Base-by-base conservation (phyloP, 2,888 invertebrate species). In the Scaptomyza parva region DNA sequence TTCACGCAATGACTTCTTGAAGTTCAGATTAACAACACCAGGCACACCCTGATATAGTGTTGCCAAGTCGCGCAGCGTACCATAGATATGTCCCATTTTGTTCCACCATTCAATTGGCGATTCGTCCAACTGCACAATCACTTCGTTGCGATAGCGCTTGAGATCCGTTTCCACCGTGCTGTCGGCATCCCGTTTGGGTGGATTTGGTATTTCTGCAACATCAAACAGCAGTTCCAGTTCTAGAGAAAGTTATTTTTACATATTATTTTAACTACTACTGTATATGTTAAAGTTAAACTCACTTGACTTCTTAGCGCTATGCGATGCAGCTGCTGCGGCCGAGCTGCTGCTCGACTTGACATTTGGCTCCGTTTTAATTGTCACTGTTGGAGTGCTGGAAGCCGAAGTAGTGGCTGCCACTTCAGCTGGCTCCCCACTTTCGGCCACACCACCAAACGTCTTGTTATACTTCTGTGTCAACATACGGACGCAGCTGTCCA, bases 31-130 rank as follows among this genome's bases (percentile, higher is more conserved):
- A 7, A 90, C 88, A 9, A 90, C 90, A n/a, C 91, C 91, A 8
- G 91, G 89, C 7, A 91, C 86, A 37, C 90, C 89, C 68, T 89
- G 90, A 62, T 91, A 91, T 1, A 88, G 77, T 11, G 78, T 77
- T 2, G 91, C 88, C 61, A 91, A 68, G 47, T 89, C 80, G 11
- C 86, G 86, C 18, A 91, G 62, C 14, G 88, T 82, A 1, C 89
- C 86, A 73, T 90, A 91, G 17, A 89, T 73, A 65, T 86, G 87
- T 0, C 91, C 90, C 84, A 88, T 88, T 65, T 89, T 86, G 28
- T 78, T 77, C 91, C 91, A 91, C 91, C 91, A 91, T n/a, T 86
- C 65, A 45, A 90, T 85, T 2, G 91, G 91, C 0, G 91, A 91
- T 50, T 91, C 91, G 60, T 91, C 91, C 3, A 91, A 61, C 35